Base-by-base conservation (phyloP, 1,140 invertebrate genomes). In the honey bee (Apis mellifera) region DNA sequence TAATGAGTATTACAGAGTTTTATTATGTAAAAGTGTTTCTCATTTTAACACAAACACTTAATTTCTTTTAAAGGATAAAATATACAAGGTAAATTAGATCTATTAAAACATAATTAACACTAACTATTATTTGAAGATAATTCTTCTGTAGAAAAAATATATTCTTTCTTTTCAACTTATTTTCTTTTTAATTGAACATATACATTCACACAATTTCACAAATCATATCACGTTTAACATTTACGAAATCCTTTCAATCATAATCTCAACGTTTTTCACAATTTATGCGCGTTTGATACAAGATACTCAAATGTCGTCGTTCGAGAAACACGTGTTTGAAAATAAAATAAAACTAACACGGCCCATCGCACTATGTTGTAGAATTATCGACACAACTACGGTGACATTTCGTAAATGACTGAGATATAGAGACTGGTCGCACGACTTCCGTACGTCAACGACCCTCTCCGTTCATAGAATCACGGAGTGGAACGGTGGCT, bases 381-480 rank as follows among this genome's bases (percentile, higher is more conserved):
- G 26, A 19, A 42, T n/a, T 57, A 59, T 52, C 17, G 60, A 76
- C 42, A 19, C 9, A 52, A 48, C 32, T 19, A 11, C 65, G 48
- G n/a, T 62, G 80, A 69, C 55, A 62, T 82, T 75, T 75, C 19
- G 17, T 75, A 75, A 81, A 75, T 32, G 72, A 57, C 55, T 73
- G 77, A 86, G 90, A 86, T 76, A 52, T 59, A 66, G 50, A 74
- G 85, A 90, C 82, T 87, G 68, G 74, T 86, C 79, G 65, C 83
- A 23, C 80, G 69, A 86, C 86, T 90, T 85, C 86, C 74, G 82
- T 86, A 78, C 80, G 85, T 81, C 84, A 66, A 76, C 68, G 85
- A 77, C 62, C n/a, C 42, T 69, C 66, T 52, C 17, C n/a, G 80
- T 70, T 80, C 60, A 1, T 54, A 70, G 74, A 76, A 79, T 79